Evolutionary conservation across 2,113 vertebrate genomes (phyloP).

Genomic region (Corydoras maculifer): DNA sequence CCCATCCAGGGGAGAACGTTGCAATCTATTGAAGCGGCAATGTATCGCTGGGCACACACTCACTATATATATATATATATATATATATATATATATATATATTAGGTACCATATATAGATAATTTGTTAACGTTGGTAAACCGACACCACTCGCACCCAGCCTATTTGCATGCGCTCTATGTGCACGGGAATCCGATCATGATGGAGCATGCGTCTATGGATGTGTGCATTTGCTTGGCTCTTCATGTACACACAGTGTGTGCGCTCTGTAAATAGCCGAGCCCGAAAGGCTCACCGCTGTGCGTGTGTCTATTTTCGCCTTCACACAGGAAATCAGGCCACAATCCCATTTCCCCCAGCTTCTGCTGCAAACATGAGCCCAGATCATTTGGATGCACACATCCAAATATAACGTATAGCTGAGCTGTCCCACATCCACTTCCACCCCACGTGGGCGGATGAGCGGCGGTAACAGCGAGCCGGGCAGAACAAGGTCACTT

Average conservation of each 20-base stretch:
- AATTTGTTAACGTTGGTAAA: not conserved
- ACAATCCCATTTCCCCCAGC: slow-evolving; percentile 48
- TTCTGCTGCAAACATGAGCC: slow-evolving; percentile 53
- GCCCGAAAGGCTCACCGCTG: slow-evolving; percentile 67
- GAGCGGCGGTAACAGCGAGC: slow-evolving; percentile 24
- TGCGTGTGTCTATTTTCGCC: slow-evolving; percentile 72
- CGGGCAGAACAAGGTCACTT: slow-evolving; percentile 19
- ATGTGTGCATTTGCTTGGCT: slow-evolving; percentile 25
- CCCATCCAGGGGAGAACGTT: too few relatives aligned
- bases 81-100: not conserved
- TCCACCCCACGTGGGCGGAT: slow-evolving; percentile 18
- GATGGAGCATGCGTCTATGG: not conserved
- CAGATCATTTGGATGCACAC: slow-evolving; percentile 57
- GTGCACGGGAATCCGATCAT: slow-evolving; percentile 10
- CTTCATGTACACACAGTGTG: slow-evolving; percentile 51
- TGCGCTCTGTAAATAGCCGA: slow-evolving; percentile 66
- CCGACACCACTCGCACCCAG: not conserved
- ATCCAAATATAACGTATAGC: slow-evolving; percentile 54
- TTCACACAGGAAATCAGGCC: slow-evolving; percentile 71
- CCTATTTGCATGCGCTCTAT: not conserved
- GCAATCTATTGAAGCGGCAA: too few relatives aligned
- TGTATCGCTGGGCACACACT: too few relatives aligned
- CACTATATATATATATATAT: too few relatives aligned
- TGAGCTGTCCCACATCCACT: slow-evolving; percentile 19
- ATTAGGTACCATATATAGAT: not conserved